phyloP scores from a whole-genome alignment of 2,797 vertebrate genomes.

The Hemitrygon akajei region DNA sequence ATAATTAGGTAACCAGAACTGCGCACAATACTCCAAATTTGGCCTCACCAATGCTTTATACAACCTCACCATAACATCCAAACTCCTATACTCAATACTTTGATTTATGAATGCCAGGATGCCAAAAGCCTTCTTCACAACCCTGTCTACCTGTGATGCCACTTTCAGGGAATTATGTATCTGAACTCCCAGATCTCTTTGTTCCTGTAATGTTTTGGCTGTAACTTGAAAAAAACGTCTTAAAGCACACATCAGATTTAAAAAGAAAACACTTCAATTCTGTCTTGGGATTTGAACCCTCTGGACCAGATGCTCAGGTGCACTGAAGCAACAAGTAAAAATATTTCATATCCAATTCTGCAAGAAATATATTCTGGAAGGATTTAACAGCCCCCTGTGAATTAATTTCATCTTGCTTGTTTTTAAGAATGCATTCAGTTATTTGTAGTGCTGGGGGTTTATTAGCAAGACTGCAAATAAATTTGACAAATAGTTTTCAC shows the following conservation, averaged over 20 bases:
- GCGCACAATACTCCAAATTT: too few relatives aligned
- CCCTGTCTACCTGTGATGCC: too few relatives aligned
- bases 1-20: too few relatives aligned
- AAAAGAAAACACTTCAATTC: background rate
- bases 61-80: too few relatives aligned
- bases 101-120: too few relatives aligned
- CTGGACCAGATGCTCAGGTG: background rate
- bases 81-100: too few relatives aligned
- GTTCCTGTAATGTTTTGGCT: slow-evolving; percentile 2
- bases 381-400: background rate
- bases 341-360: background rate
- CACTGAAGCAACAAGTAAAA: background rate
- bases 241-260: background rate
- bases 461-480: background rate
- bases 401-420: background rate
- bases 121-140: too few relatives aligned
- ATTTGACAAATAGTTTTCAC: background rate
- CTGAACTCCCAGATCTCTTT: too few relatives aligned
- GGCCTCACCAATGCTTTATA: too few relatives aligned
- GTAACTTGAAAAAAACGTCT: background rate
- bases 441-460: background rate
- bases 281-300: background rate
- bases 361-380: background rate
- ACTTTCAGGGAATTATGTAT: too few relatives aligned
- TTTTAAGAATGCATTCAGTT: background rate